These are phyloP conservation scores for Drosophila mimica DNA, from an alignment of 2,888 invertebrate genomes.

Conservation along the genomic window DNA sequence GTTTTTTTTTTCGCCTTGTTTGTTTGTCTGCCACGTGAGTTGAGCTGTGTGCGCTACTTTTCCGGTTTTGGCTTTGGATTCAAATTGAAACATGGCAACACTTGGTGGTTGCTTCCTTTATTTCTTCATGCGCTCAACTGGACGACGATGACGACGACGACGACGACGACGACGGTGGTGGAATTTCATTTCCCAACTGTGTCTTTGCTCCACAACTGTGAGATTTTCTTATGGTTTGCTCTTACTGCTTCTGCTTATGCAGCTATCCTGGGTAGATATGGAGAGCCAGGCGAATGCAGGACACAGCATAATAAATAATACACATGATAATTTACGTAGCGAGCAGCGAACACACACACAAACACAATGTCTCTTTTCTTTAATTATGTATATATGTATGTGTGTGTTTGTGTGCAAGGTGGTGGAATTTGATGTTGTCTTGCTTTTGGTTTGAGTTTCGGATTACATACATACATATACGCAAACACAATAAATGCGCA, in stretches of 20 bases:
- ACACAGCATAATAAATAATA: conserved; percentile 26
- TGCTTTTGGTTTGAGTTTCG: conserved; percentile 20
- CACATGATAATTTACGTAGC: conserved; percentile 59
- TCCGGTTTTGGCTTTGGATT: not conserved
- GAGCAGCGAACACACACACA: conserved; percentile 17
- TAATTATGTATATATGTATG: not conserved
- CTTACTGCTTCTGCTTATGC: not conserved
- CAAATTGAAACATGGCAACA: not conserved
- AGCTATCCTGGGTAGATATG: not conserved
- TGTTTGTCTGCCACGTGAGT: not conserved
- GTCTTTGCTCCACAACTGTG: not conserved
- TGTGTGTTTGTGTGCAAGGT: not conserved
- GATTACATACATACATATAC: not conserved
- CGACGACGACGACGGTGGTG: not conserved
- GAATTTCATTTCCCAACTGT: not conserved
- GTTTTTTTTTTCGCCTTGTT: not conserved
- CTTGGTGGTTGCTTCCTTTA: conserved; percentile 5
- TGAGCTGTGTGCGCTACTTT: not conserved
- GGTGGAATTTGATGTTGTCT: conserved; percentile 20
- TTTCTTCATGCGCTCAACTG: not conserved
- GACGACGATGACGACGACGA: not conserved
- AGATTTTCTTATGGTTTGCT: not conserved
- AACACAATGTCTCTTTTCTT: not conserved
- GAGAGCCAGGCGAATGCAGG: not conserved
- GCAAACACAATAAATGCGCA: not conserved